phyloP scores from a whole-genome alignment of 2,797 vertebrate genomes.

The Aythya fuligula region DNA sequence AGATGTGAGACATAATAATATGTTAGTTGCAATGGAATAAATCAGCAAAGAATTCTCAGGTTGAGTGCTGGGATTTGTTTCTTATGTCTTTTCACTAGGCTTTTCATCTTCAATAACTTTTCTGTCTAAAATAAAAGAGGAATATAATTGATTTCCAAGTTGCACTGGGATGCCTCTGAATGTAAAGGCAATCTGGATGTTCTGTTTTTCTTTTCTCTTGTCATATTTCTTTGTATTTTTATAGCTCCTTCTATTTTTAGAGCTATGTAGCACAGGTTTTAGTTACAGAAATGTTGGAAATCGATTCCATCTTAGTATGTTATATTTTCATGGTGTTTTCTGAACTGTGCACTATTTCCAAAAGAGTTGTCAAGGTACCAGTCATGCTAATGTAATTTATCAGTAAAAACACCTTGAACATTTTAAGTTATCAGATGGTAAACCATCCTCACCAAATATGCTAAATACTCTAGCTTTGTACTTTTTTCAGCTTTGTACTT shows the following conservation, averaged over 20 bases:
- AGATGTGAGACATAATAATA: background rate
- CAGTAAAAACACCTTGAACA: background rate
- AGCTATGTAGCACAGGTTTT: background rate
- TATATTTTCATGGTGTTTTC: background rate
- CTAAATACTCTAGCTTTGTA: background rate
- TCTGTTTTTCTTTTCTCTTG: background rate
- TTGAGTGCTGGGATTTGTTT: background rate
- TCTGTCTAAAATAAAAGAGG: background rate
- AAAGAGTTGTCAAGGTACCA: background rate
- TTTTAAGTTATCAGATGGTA: background rate
- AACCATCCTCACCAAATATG: background rate
- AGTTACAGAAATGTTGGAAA: background rate
- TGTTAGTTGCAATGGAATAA: background rate
- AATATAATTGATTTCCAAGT: background rate
- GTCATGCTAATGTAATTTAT: background rate
- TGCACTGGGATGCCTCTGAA: background rate
- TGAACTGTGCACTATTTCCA: background rate
- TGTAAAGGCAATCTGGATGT: background rate
- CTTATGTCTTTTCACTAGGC: background rate
- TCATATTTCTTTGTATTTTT: background rate
- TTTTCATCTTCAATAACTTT: background rate
- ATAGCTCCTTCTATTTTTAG: background rate
- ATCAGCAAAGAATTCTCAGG: background rate
- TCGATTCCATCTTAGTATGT: background rate
- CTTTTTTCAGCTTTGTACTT: background rate